phyloP scores from a whole-genome alignment of 37 sponge, comb jelly and placozoan species.

The Beroe forskalii region DNA sequence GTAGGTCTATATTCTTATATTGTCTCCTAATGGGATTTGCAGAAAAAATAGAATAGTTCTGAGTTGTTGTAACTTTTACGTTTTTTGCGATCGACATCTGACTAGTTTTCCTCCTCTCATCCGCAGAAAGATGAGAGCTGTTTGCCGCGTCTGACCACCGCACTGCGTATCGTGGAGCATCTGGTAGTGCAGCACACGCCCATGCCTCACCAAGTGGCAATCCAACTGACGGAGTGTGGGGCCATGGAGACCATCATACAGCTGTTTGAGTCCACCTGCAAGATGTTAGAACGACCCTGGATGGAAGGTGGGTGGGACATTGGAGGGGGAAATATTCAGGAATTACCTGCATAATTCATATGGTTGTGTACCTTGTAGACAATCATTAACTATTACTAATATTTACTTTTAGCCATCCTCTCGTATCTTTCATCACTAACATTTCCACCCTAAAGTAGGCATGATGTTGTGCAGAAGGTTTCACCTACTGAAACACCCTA shows the following conservation, averaged over 20 bases:
- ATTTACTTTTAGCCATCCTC: not conserved
- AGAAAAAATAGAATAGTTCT: too few species aligned
- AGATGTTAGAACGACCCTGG: constrained; percentile 59
- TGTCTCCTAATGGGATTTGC: too few species aligned
- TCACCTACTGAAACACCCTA: not conserved
- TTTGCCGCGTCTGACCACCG: constrained; percentile 17
- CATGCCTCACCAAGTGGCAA: constrained; percentile 37
- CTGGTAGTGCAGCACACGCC: constrained; percentile 24
- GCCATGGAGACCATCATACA: constrained; percentile 63
- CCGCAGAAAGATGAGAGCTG: constrained; percentile 42
- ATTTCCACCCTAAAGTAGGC: too few species aligned
- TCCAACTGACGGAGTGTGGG: constrained; percentile 45
- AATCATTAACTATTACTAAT: not conserved
- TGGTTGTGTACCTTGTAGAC: not conserved
- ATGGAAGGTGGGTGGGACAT: constrained; percentile 20
- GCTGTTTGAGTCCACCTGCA: constrained; percentile 54
- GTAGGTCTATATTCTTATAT: too few species aligned
- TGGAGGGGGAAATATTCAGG: too few species aligned
- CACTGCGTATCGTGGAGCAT: constrained; percentile 44
- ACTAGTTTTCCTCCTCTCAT: too few species aligned
- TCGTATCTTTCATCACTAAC: too few species aligned
- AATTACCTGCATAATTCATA: too few species aligned
- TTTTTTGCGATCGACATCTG: too few species aligned
- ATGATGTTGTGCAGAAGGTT: not conserved
- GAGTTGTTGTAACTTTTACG: too few species aligned